Evolutionary conservation across 2,888 invertebrate genomes (phyloP), one percentile per base, ranked within the genome.

Genomic region (Orgyia antiqua): DNA sequence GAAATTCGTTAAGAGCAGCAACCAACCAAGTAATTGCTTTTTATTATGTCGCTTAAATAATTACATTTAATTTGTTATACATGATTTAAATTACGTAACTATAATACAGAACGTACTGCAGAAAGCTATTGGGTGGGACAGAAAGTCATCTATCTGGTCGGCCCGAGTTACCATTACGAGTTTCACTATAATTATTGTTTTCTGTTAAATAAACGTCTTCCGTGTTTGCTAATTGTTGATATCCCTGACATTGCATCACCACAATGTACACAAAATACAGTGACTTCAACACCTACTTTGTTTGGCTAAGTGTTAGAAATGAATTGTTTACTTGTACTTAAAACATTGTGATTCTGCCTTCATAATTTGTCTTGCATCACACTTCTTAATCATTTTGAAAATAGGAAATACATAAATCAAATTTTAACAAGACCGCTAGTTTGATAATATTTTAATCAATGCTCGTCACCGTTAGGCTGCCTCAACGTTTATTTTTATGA

Each of bases 161-260:
- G 50, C 57, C 58, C 54, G 38, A 60, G 61, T 73, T 69, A 68
- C 56, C 60, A 58, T 55, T 56, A 41, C 56, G 28, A 45, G 64
- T 73, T 73, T 70, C 67, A 59, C 68, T 63, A 27, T 56, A 57
- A 64, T 68, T 63, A 66, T 64, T 53, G 55, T 59, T 66, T 68
- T 68, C 62, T 65, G 60, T 57, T 68, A 69, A 73, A 74, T 70
- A 63, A 60, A 47, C 52, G 46, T 67, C 70, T 78, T 77, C 75
- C 77, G 72, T 55, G 60, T 73, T 33, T 45, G 43, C 44, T 75
- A 75, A 75, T 73, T 65, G 70, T 55, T 58, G 42, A 59, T 66
- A 77, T 78, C 75, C 75, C 72, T 66, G 58, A 61, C 63, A 65
- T 70, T 59, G 58, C 58, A 46, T 24, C 17, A 55, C 48, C 12